These are phyloP conservation scores for Mystacides longicornis DNA, from an alignment of 2,888 invertebrate genomes.

Conservation along the genomic window DNA sequence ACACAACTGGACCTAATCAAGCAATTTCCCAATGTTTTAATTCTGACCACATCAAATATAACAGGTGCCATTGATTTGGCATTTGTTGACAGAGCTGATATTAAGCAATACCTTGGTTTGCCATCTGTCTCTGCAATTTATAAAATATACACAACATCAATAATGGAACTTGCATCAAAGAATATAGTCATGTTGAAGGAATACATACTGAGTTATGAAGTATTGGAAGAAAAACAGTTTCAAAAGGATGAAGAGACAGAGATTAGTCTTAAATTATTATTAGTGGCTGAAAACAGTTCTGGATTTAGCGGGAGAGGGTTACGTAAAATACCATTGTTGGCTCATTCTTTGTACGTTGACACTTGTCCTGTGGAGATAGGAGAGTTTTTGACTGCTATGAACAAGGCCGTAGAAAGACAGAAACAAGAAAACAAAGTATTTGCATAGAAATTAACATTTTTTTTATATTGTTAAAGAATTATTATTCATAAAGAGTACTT, in stretches of 20 bases:
- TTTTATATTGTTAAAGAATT: too few relatives aligned
- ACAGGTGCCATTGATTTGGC: constrained; percentile 90
- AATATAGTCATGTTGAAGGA: constrained; percentile 37
- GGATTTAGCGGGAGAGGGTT: constrained; percentile 80
- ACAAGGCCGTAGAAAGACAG: constrained; percentile 40
- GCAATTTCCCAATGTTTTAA: constrained; percentile 80
- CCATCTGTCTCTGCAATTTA: constrained; percentile 75
- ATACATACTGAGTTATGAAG: constrained; percentile 35
- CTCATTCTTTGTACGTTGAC: constrained; percentile 53
- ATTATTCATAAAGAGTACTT: too few relatives aligned
- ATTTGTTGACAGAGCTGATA: constrained; percentile 93
- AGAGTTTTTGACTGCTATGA: constrained; percentile 48
- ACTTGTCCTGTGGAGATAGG: constrained; percentile 34
- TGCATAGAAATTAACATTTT: too few relatives aligned
- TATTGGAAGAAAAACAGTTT: constrained; percentile 35
- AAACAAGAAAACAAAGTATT: constrained; percentile 32
- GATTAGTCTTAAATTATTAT: constrained; percentile 38
- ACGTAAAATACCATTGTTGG: constrained; percentile 83
- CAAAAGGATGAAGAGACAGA: constrained; percentile 31
- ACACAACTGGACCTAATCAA: constrained; percentile 90
- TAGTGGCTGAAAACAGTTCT: constrained; percentile 48
- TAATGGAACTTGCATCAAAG: constrained; percentile 74
- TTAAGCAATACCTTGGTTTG: constrained; percentile 81
- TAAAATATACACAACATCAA: constrained; percentile 74
- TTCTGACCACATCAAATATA: constrained; percentile 93